Conservation (phyloP, 2,888 invertebrate genomes). For the Hyposoter dolosus region DNA sequence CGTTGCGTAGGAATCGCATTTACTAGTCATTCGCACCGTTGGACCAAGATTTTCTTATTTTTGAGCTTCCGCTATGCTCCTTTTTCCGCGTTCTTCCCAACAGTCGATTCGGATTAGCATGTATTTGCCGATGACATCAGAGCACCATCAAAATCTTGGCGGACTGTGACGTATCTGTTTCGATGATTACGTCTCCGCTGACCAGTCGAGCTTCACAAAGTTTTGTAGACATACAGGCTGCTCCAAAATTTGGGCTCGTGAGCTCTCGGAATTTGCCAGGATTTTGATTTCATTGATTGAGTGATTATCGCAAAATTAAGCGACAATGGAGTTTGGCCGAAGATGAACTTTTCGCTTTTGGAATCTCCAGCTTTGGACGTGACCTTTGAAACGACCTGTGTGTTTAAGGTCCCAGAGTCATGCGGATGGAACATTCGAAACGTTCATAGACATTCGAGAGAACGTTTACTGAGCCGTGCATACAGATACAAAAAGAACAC, state of each 20-base stretch:
- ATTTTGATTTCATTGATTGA: no score
- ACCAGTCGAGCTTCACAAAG: not conserved
- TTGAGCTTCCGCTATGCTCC: not conserved
- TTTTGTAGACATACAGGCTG: not conserved
- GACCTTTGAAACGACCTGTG: not conserved
- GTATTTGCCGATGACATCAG: conserved; percentile 37
- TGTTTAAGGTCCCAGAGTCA: not conserved
- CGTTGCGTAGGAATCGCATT: conserved; percentile 3
- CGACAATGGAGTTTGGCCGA: not conserved
- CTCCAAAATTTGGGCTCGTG: not conserved
- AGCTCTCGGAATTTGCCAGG: not conserved
- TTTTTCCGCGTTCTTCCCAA: not conserved
- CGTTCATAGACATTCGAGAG: conserved; percentile 44
- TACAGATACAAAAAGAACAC: not conserved
- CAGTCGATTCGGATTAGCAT: conserved; percentile 25
- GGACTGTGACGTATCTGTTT: not conserved
- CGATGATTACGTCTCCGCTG: not conserved
- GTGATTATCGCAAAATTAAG: not conserved
- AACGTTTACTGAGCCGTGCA: conserved; percentile 12
- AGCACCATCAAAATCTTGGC: conserved; percentile 10
- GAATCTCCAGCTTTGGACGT: not conserved
- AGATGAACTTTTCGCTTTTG: not conserved
- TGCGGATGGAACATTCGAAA: conserved; percentile 4
- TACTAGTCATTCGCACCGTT: conserved; percentile 19
- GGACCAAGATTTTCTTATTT: conserved; percentile 22